Conservation (phyloP, 2,113 vertebrate species). For the Axis porcinus region DNA sequence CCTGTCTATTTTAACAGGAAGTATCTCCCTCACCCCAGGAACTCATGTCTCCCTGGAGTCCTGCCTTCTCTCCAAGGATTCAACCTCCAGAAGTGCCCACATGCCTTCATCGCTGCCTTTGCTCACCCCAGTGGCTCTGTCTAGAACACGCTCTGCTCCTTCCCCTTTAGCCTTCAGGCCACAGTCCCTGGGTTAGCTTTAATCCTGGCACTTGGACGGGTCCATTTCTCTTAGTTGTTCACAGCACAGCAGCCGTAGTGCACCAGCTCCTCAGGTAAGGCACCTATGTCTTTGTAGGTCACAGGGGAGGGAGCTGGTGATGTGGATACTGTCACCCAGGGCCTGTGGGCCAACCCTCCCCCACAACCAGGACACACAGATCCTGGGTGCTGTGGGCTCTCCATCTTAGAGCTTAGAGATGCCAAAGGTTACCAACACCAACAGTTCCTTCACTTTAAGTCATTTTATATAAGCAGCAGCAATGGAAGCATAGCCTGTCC, state of each 20-base stretch:
- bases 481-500: neutral
- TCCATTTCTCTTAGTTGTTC: neutral
- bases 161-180: neutral
- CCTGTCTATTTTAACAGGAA: neutral
- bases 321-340: fast-evolving
- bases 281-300: neutral
- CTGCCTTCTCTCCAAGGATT: neutral
- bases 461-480: neutral
- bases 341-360: neutral
- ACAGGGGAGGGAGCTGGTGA: neutral
- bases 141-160: neutral
- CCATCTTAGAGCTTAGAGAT: neutral
- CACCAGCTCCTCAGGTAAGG: neutral
- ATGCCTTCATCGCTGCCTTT: neutral
- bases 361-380: fast-evolving
- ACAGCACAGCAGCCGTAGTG: fast-evolving
- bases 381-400: neutral
- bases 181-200: neutral
- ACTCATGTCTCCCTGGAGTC: neutral
- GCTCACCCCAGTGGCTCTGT: neutral
- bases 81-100: neutral
- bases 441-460: neutral
- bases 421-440: neutral
- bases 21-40: fast-evolving
- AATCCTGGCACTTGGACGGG: neutral